Evolutionary conservation across 2,888 invertebrate genomes (phyloP).

Genomic region (Lasius platythorax): DNA sequence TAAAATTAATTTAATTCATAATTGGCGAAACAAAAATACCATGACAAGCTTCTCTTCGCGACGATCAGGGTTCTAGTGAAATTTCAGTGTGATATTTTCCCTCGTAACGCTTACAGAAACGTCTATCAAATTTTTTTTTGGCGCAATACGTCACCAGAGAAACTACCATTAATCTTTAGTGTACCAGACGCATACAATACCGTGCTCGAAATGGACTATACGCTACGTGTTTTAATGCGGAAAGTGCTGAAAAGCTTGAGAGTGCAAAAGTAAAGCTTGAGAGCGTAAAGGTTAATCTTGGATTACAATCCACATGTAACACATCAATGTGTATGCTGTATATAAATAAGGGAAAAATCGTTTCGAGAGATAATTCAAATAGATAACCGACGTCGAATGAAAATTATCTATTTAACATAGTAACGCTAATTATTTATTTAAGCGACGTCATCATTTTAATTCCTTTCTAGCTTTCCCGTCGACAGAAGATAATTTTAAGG

Average conservation of each 20-base stretch:
- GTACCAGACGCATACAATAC: not conserved
- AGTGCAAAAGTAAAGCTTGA: conserved; percentile 6
- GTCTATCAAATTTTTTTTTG: conserved; percentile 29
- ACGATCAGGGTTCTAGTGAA: not conserved
- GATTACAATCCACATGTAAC: conserved; percentile 6
- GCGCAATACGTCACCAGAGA: not conserved
- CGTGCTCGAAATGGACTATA: not conserved
- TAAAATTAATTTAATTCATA: conserved; percentile 8
- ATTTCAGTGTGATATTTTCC: not conserved
- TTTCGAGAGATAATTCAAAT: not conserved
- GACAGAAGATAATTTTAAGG: conserved; percentile 5
- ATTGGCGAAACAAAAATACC: not conserved
- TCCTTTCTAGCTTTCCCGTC: not conserved
- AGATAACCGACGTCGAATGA: not conserved
- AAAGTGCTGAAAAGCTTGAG: not conserved
- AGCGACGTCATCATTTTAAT: not conserved
- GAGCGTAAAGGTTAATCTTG: conserved; percentile 32
- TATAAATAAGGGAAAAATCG: not conserved
- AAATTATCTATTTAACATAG: not conserved
- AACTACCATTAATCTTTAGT: conserved; percentile 21
- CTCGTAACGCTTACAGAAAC: not conserved
- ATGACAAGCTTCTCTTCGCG: not conserved
- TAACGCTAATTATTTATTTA: not conserved
- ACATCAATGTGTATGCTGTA: not conserved
- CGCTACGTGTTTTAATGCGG: not conserved